Base-by-base conservation (phyloP, 2,888 invertebrate genomes). In the Iphiclides podalirius region DNA sequence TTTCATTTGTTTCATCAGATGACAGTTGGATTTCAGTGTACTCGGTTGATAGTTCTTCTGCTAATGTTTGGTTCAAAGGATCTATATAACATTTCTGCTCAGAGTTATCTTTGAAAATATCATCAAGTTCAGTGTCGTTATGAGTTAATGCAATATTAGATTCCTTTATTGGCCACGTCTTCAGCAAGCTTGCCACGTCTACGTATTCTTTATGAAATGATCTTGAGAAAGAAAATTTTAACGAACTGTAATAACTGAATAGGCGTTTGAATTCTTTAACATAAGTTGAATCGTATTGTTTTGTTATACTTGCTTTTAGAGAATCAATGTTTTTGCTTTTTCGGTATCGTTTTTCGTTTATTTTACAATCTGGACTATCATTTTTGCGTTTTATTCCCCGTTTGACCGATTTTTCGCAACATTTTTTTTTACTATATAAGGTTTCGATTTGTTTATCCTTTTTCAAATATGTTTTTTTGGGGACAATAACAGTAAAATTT, bases 301-400 rank as follows among this genome's bases (percentile, higher is more conserved):
- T 50, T 42, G 60, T 31, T 3, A 53, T 34, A 0, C 65, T 70
- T 28, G 72, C 57, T 69, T 77, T 86, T 4, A 78, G 73, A 47
- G 66, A 64, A 54, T 88, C 82, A 45, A 87, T 87, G 55, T 82
- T 74, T 66, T 81, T 87, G 2, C 78, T 71, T 66, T 84, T 84
- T 54, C 82, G 72, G 41, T 82, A 83, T 49, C 63, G 79, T 57
- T 73, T 85, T 37, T 54, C 60, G 20, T 40, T 52, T 2, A 62
- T 52, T 57, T 66, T 69, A 6, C 57, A 46, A 54, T 79, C 75
- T 15, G 56, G 47, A 60, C 67, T 64, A 37, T 72, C 66, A 36
- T 62, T 60, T 62, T 83, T 85, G 28, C 85, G 77, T 64, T 87
- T 84, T 31, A 78, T 57, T 11, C 55, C 51, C 39, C 43, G 61